These are phyloP conservation scores for Hecatera dysodea DNA, from an alignment of 2,888 invertebrate species.

Conservation along the genomic window DNA sequence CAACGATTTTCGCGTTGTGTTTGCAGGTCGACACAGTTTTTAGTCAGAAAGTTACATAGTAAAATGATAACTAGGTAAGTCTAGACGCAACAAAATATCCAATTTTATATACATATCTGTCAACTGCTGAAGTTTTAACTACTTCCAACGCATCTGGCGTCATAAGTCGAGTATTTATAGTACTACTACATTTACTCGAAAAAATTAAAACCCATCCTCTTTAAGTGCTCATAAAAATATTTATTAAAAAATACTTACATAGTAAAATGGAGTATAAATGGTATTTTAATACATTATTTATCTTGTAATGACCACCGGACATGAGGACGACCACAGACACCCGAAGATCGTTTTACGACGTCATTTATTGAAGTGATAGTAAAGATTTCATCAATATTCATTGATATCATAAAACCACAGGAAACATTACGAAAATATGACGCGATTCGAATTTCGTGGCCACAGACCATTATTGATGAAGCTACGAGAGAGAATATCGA, in stretches of 20 bases:
- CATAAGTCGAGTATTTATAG: conserved; percentile 10
- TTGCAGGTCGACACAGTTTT: too few species aligned
- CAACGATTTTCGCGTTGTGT: too few species aligned
- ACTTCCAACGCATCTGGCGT: conserved; percentile 7
- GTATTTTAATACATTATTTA: conserved; percentile 58
- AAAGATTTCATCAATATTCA: conserved; percentile 63
- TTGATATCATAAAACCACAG: conserved; percentile 62
- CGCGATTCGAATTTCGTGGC: conserved; percentile 39
- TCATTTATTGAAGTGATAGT: conserved; percentile 57
- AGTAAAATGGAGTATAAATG: conserved; percentile 55
- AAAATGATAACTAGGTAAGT: too few species aligned
- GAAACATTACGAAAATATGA: conserved; percentile 54
- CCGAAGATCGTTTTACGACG: conserved; percentile 50
- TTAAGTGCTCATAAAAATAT: conserved; percentile 49
- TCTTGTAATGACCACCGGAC: conserved; percentile 48
- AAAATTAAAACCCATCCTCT: conserved; percentile 22
- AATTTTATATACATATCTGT: conserved; percentile 2
- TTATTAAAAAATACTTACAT: conserved; percentile 52
- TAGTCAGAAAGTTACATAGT: too few species aligned
- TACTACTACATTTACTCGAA: conserved; percentile 10
- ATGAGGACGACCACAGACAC: conserved; percentile 38
- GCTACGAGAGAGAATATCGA: conserved; percentile 4
- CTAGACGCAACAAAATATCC: background rate
- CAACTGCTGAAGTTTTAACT: background rate
- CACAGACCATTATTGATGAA: conserved; percentile 14